phyloP scores from a whole-genome alignment of 2,113 vertebrate species.

The Chaetorhynchus papuensis region DNA sequence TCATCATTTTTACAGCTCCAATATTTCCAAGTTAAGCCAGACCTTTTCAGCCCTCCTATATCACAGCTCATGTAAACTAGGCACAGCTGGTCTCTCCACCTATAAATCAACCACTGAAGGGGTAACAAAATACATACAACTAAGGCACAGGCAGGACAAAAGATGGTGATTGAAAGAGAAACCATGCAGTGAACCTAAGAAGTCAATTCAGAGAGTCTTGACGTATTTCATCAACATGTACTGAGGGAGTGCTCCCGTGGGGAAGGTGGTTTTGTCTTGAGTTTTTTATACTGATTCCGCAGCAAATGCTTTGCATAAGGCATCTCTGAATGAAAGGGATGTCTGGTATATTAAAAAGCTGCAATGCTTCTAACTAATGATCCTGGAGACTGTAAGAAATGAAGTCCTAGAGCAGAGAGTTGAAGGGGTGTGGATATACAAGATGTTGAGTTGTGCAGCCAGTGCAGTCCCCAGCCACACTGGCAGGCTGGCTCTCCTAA shows the following conservation, averaged over 20 bases:
- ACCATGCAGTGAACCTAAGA: slow-evolving; percentile 1
- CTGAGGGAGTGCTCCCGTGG: background rate
- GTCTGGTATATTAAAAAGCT: background rate
- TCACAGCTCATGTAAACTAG: background rate
- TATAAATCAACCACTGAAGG: slow-evolving; percentile 12
- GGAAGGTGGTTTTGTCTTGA: background rate
- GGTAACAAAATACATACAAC: slow-evolving; percentile 8
- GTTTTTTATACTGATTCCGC: background rate
- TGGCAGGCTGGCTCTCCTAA: background rate
- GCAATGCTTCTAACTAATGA: background rate
- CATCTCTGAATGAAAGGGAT: background rate
- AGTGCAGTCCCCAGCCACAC: background rate
- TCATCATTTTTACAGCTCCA: background rate
- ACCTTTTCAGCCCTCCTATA: background rate
- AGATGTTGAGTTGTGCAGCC: background rate
- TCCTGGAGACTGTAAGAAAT: background rate
- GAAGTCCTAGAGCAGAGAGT: background rate
- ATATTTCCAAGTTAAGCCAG: slow-evolving; percentile 22
- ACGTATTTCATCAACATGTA: slow-evolving; percentile 29
- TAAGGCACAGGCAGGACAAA: slow-evolving; percentile 5
- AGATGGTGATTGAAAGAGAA: slow-evolving; percentile 19
- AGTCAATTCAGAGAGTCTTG: slow-evolving; percentile 41
- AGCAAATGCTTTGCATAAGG: background rate
- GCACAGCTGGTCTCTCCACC: slow-evolving; percentile 17
- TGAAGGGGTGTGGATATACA: background rate